Base-by-base conservation (phyloP, 1,140 invertebrate genomes). In the Rhyacophila brunnea region DNA sequence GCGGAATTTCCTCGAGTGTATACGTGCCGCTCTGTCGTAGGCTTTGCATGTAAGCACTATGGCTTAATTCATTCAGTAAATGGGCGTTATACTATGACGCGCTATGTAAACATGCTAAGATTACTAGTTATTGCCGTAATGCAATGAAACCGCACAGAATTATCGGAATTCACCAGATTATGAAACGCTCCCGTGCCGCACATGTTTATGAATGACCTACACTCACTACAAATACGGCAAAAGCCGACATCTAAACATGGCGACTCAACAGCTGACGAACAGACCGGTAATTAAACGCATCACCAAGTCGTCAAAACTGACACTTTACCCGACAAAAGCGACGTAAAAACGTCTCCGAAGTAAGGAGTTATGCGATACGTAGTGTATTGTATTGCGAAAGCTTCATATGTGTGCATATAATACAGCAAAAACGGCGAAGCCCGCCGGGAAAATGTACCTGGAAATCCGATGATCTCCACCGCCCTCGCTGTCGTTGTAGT, bases 221-320 rank as follows among this genome's bases (percentile, higher is more conserved):
- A 44, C 38, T 57, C 54, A 57, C 54, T 57, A 57, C 54, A 49
- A 55, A 48, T 57, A 57, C 54, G 54, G 45, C 54, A 49, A 57
- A 55, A 46, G 53, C 53, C 53, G 54, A 57, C 46, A 35, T 49
- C 45, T 72, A 75, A 79, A 79, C 74, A 79, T 79, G 77, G 77
- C 77, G 74, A 72, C 69, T 68, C 70, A 79, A 79, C 77, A 80
- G 78, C 78, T 80, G 77, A 79, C 77, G 55, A 75, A 74, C 69
- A 70, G 68, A 72, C 74, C 73, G 72, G 75, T 70, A 75, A 71
- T 55, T 55, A 55, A 55, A 55, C 54, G 46, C 54, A 49, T 57
- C 46, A 35, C 54, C 45, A 35, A 34, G 36, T 32, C 54, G 54
- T 44, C 46, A 44, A 49, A 57, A 38, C 18, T 18, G 23, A 13